A percentile compares a stretch with the other conserved stretches of the same genome.
Conservation (phyloP, 1,140 invertebrate genomes). For the Arctopsyche grandis region DNA sequence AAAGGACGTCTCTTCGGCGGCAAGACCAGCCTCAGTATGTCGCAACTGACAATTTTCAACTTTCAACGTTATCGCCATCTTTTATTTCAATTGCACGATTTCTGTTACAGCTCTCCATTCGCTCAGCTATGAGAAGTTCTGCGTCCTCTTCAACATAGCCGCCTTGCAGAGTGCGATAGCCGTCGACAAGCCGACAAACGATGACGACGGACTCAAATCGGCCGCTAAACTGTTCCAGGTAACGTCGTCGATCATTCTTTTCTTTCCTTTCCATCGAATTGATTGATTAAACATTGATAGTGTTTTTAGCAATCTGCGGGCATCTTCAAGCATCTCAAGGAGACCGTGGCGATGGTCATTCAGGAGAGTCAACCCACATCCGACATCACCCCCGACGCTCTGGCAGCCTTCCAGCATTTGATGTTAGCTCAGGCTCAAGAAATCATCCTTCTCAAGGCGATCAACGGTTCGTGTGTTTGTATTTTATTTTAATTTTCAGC, state of each 20-base stretch:
- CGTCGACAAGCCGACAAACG: conserved; percentile 84
- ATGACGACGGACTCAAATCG: conserved; percentile 93
- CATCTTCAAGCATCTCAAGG: conserved; percentile 90
- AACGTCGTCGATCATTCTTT: conserved; percentile 45
- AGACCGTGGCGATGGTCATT: conserved; percentile 78
- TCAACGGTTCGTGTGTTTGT: conserved; percentile 76
- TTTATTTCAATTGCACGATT: no score
- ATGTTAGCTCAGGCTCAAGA: conserved; percentile 99
- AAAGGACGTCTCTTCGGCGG: conserved; percentile 94
- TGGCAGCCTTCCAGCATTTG: conserved; percentile 83
- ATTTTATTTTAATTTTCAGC: not conserved
- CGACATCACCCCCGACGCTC: conserved; percentile 92
- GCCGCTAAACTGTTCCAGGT: conserved; percentile 94
- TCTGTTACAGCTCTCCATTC: conserved; percentile 79
- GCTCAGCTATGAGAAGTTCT: conserved; percentile 92
- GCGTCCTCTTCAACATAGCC: conserved; percentile 97
- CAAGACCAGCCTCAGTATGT: conserved; percentile 91
- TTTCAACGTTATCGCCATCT: not conserved
- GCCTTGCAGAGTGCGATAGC: conserved; percentile 93
- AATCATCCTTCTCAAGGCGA: conserved; percentile 94
- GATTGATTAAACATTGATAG: not conserved
- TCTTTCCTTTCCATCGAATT: not conserved
- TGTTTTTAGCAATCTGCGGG: conserved; percentile 84
- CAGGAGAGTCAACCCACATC: conserved; percentile 95
- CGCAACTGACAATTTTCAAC: conserved; percentile 47